Percentiles rank a stretch among this genome's conserved stretches.
Evolutionary conservation across 2,888 invertebrate species (phyloP).

Genomic region (Ommatoiulus sabulosus): DNA sequence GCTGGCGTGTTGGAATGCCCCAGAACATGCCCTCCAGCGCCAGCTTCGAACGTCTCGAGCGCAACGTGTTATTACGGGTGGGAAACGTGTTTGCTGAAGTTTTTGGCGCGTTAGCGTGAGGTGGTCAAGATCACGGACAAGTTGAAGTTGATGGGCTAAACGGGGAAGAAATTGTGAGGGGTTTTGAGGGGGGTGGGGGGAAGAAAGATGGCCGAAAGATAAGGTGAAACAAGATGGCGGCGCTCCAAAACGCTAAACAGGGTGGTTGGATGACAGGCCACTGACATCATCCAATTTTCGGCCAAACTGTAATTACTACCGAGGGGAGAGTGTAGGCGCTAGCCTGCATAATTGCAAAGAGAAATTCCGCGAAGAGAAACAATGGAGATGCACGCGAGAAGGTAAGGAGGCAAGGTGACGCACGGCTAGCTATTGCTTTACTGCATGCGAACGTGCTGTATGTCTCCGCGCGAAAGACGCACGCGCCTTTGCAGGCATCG

Average conservation of each 20-base stretch:
- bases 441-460: too few relatives aligned
- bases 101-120: slow-evolving; percentile 9
- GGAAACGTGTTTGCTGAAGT: slow-evolving; percentile 1
- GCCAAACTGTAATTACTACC: neutral
- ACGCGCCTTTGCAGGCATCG: neutral
- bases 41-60: neutral
- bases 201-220: slow-evolving; percentile 27
- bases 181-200: neutral
- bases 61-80: slow-evolving; percentile 41
- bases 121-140: slow-evolving; percentile 45
- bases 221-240: slow-evolving; percentile 25
- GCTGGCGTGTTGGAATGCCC: slow-evolving; percentile 12
- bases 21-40: neutral
- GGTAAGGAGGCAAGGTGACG: neutral
- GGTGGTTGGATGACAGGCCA: slow-evolving; percentile 45
- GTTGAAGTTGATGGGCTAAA: slow-evolving; percentile 37
- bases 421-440: neutral
- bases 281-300: slow-evolving; percentile 45
- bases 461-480: neutral
- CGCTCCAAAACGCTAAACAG: slow-evolving; percentile 13
- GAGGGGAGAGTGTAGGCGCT: slow-evolving; percentile 47
- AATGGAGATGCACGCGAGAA: neutral
- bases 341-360: neutral
- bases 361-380: slow-evolving; percentile 17
- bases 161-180: neutral